phyloP scores from a whole-genome alignment of 2,113 vertebrate genomes.

The Notarius lentiginosus region DNA sequence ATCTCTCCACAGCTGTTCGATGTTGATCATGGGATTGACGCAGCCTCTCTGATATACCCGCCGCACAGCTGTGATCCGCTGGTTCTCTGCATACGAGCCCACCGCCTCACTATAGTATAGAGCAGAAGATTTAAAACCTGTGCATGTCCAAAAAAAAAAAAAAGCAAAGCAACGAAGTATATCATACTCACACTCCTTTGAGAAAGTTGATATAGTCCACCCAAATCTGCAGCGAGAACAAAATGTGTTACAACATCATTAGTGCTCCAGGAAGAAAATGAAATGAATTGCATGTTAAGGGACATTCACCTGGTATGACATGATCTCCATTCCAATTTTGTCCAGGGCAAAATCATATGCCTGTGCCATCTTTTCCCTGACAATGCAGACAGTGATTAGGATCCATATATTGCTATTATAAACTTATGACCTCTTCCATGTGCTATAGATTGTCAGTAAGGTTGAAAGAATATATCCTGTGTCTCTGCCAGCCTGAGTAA shows the following conservation, averaged over 20 bases:
- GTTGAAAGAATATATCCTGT: background rate
- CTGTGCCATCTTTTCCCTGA: slow-evolving; percentile 99
- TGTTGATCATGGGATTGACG: slow-evolving; percentile 99
- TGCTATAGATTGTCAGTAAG: background rate
- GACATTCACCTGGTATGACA: slow-evolving; percentile 93
- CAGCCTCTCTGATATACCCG: slow-evolving; percentile 98
- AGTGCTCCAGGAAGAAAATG: background rate
- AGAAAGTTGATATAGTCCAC: slow-evolving; percentile 99
- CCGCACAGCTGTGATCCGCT: slow-evolving; percentile 96
- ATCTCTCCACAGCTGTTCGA: slow-evolving; percentile 98
- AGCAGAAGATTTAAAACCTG: background rate
- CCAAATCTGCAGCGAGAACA: slow-evolving; percentile 86
- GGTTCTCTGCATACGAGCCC: slow-evolving; percentile 98
- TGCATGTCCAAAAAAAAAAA: background rate
- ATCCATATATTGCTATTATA: too few species aligned
- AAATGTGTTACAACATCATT: background rate
- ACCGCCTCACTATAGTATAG: slow-evolving; percentile 85
- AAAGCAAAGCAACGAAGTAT: background rate
- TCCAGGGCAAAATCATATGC: slow-evolving; percentile 99
- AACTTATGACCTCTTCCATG: background rate
- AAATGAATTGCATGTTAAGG: background rate
- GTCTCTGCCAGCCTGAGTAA: background rate
- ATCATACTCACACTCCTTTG: slow-evolving; percentile 95
- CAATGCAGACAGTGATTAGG: background rate
- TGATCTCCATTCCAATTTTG: slow-evolving; percentile 99